Conservation (phyloP, 2,888 invertebrate genomes). For the Macrophya alboannulata region DNA sequence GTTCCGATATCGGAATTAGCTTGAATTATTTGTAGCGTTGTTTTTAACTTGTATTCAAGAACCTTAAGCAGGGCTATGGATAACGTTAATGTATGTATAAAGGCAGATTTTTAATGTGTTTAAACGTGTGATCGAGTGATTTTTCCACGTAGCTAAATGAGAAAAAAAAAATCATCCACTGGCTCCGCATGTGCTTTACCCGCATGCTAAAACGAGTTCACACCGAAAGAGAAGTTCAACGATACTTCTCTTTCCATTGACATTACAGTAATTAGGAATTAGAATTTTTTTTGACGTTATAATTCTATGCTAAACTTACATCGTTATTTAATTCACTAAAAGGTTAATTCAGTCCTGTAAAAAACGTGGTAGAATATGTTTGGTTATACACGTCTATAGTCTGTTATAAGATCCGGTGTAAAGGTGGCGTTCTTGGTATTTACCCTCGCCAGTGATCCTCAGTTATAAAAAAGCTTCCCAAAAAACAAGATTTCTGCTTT, state of each 20-base stretch:
- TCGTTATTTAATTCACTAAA: background rate
- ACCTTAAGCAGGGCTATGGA: constrained; percentile 31
- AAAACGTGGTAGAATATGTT: background rate
- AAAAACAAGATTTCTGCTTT: constrained; percentile 1
- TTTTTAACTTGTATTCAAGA: background rate
- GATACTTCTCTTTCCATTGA: background rate
- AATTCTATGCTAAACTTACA: background rate
- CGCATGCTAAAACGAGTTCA: background rate
- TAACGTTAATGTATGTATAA: constrained; percentile 43
- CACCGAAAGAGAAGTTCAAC: background rate
- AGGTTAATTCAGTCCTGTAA: background rate
- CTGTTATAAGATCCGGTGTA: background rate
- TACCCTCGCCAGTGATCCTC: constrained; percentile 31
- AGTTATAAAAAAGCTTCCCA: too few species aligned
- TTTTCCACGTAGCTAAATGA: constrained; percentile 1
- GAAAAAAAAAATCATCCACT: background rate
- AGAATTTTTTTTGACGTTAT: background rate
- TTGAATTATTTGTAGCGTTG: constrained; percentile 17
- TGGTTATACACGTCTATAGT: constrained; percentile 30
- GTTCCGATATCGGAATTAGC: background rate
- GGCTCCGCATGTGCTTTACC: constrained; percentile 7
- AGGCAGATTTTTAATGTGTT: background rate
- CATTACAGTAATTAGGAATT: background rate
- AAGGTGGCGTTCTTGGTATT: constrained; percentile 25
- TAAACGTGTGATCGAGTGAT: background rate